Percentiles rank a stretch among this genome's conserved stretches.
Conservation (phyloP, 2,113 vertebrate species). For the Ellobius talpinus region DNA sequence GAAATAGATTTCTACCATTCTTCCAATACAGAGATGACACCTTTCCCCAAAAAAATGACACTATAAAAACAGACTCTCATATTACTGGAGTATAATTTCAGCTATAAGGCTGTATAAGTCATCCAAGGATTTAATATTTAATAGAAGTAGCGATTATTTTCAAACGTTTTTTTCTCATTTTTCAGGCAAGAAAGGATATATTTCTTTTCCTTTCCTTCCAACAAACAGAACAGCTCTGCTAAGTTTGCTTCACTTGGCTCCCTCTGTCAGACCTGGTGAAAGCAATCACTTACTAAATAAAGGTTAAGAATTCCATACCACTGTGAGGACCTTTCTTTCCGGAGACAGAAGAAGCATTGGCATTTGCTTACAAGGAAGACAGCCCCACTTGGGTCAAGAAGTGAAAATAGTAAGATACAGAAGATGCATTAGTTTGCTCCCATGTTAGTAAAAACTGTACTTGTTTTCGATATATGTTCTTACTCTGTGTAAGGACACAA, state of each 20-base stretch:
- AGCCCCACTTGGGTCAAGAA: not conserved
- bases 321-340: not conserved
- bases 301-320: not conserved
- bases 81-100: not conserved
- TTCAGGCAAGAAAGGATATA: not conserved
- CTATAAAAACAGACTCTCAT: not conserved
- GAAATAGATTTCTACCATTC: not conserved
- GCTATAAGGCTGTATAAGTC: not conserved
- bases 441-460: not conserved
- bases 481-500: not conserved
- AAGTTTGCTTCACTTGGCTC: not conserved
- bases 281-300: not conserved
- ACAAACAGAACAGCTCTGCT: not conserved
- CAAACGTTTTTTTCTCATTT: constrained; percentile 1
- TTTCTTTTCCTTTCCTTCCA: not conserved
- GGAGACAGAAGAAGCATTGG: not conserved
- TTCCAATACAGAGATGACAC: not conserved
- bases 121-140: constrained; percentile 15
- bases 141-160: constrained; percentile 30
- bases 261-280: not conserved
- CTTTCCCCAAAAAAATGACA: constrained; percentile 19
- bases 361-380: not conserved
- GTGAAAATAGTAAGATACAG: not conserved
- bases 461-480: not conserved
- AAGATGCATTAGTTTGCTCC: not conserved